phyloP scores from a whole-genome alignment of 2,113 vertebrate species.

The Emydura subglobosa region DNA sequence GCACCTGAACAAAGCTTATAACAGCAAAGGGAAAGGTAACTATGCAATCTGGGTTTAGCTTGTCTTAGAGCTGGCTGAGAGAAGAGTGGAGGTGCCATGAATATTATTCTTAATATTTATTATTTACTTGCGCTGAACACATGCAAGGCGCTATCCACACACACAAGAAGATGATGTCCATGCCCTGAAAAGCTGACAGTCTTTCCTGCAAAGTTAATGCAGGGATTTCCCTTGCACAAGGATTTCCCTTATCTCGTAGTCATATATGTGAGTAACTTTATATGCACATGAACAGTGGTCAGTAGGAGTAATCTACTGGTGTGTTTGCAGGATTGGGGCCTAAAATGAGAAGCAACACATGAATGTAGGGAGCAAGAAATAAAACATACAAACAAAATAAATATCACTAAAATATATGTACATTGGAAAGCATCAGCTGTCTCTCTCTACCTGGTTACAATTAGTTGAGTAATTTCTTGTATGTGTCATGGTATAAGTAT shows the following conservation, averaged over 20 bases:
- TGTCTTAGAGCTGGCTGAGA: neutral
- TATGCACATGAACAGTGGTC: neutral
- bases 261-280: neutral
- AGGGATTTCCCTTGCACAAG: rapidly evolving
- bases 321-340: neutral
- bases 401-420: neutral
- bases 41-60: neutral
- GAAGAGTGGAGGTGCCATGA: neutral
- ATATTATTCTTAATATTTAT: neutral
- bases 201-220: neutral
- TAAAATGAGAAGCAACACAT: neutral
- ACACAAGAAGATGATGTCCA: neutral
- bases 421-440: neutral
- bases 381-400: neutral
- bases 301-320: neutral
- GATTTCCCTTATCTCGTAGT: neutral
- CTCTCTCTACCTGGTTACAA: rapidly evolving
- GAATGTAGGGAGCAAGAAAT: neutral
- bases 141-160: rapidly evolving
- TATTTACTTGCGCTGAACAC: neutral
- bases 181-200: neutral
- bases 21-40: neutral
- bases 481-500: neutral
- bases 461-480: neutral
- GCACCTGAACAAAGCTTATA: neutral